These are phyloP conservation scores for Heliconius ismenius DNA, from an alignment of 2,888 invertebrate species.

Conservation along the genomic window DNA sequence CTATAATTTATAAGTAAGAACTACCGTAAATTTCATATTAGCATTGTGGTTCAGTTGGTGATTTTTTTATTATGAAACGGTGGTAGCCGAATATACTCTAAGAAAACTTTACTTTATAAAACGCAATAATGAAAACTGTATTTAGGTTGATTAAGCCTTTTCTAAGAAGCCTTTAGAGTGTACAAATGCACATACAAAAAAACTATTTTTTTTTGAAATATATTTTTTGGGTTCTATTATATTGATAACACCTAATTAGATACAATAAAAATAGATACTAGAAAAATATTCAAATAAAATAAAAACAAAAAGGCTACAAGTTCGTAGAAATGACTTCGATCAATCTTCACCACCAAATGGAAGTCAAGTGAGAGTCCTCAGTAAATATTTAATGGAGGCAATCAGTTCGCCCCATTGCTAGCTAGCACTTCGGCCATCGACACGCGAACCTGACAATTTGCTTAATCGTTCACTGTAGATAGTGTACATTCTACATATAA, in stretches of 20 bases:
- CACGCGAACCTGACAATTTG: conserved; percentile 36
- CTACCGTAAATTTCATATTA: too few relatives aligned
- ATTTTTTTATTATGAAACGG: too few relatives aligned
- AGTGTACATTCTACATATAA: not conserved
- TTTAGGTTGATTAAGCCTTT: too few relatives aligned
- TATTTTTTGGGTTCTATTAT: too few relatives aligned
- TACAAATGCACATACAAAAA: too few relatives aligned
- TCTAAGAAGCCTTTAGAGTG: too few relatives aligned
- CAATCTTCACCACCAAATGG: conserved; percentile 25
- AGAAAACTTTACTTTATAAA: too few relatives aligned
- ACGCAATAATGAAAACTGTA: too few relatives aligned
- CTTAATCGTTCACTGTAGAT: conserved; percentile 23
- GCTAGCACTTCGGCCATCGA: conserved; percentile 29
- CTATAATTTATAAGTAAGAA: not conserved
- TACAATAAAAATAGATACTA: not conserved
- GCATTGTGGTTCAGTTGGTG: too few relatives aligned
- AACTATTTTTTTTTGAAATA: too few relatives aligned
- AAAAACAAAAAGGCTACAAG: not conserved
- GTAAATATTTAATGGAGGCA: conserved; percentile 45
- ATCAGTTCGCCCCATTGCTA: conserved; percentile 39
- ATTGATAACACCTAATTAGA: too few relatives aligned
- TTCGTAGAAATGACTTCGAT: conserved; percentile 17
- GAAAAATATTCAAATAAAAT: not conserved
- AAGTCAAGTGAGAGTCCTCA: conserved; percentile 37
- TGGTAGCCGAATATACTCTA: too few relatives aligned